Base-by-base conservation (phyloP, 1,140 invertebrate species). In the Drosophila pseudoobscura region DNA sequence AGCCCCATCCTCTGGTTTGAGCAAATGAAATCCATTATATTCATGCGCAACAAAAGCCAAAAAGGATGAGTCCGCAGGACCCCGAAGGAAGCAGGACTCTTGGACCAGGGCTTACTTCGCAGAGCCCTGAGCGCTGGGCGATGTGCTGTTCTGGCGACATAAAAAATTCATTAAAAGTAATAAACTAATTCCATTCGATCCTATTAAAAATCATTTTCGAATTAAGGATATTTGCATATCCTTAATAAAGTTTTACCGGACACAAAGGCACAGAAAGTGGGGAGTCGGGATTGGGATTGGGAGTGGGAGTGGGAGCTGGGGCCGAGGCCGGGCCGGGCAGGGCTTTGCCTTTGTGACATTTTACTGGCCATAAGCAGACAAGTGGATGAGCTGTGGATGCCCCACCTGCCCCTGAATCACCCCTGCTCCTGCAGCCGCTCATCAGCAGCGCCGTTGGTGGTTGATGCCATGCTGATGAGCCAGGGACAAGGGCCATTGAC, bases 151-250 rank as follows among this genome's bases (percentile, higher is more conserved):
- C 35, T 39, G 55, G 49, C 71, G 73, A 91, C 90, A 91, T 91
- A 91, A 91, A 91, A 91, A 91, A 91, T 91, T 91, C 90, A 91
- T 91, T 91, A 91, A 91, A 91, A 91, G 90, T 91, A 91, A 91
- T 91, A 91, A 91, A 90, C 89, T 91, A 91, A 91, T 91, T 91
- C 90, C 90, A 91, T 91, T 90, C 89, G 90, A 91, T 91, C 89
- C 89, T 91, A 91, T 91, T 91, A 91, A 91, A 91, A 91, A 91
- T 91, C 90, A 91, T 91, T 91, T 91, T 91, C 89, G 76, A 91
- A 91, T 91, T 91, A 91, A 91, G 89, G 78, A 82, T 90, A 91
- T 91, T 91, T 91, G 90, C 90, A 91, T 91, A 91, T 89, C 87
- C 87, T 89, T 90, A 84, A 89, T 90, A 89, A 89, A 90, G 77